Percentiles rank a stretch among this genome's conserved stretches.
Conservation (phyloP, 2,113 vertebrate species). For the Noctilio leporinus region DNA sequence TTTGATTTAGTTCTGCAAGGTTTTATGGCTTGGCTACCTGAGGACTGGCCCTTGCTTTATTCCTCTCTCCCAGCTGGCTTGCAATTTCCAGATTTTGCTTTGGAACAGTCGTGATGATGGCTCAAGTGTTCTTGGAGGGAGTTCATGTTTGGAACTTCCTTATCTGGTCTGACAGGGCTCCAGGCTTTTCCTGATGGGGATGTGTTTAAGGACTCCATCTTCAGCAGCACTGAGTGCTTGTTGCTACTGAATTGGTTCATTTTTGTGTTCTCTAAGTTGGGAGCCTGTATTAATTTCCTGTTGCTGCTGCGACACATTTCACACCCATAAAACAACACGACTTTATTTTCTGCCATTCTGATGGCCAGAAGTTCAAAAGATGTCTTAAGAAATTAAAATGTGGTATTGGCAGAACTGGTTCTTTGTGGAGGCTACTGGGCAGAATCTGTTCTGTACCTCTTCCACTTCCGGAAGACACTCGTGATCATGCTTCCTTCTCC, state of each 20-base stretch:
- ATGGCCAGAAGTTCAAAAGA: not conserved
- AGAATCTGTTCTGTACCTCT: not conserved
- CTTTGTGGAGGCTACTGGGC: not conserved
- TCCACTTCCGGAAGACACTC: not conserved
- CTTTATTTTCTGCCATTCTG: not conserved
- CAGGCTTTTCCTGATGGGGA: not conserved
- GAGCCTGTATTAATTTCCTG: not conserved
- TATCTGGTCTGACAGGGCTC: not conserved
- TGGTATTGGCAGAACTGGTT: not conserved
- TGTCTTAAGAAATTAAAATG: not conserved
- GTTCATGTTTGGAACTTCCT: not conserved
- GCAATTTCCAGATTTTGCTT: conserved; percentile 16
- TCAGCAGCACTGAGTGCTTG: not conserved
- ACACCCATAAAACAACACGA: not conserved
- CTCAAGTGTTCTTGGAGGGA: conserved; percentile 23
- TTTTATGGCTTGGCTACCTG: conserved; percentile 36
- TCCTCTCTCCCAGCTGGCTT: not conserved
- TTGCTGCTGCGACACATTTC: not conserved
- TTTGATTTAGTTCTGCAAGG: not conserved
- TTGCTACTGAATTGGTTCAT: not conserved
- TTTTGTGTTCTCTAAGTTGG: not conserved
- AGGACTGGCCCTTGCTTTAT: not conserved
- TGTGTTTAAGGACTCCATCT: not conserved
- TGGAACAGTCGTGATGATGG: not conserved
- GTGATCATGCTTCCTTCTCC: not conserved